Conservation (phyloP, 2,797 vertebrate genomes). For the Capromys pilorides region DNA sequence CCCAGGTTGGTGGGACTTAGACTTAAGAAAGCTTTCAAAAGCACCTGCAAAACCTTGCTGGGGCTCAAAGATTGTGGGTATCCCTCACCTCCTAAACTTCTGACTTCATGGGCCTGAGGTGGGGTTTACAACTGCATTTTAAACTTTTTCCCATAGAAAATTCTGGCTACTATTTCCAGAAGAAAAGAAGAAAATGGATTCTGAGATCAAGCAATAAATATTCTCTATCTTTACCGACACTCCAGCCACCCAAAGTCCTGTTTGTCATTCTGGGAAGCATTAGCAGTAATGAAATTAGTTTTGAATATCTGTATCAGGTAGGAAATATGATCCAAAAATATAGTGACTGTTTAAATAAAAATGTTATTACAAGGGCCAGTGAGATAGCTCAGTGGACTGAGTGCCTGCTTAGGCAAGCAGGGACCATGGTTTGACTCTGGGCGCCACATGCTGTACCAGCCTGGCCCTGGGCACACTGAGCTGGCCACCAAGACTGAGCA, state of each 20-base stretch:
- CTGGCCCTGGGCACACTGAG: no score
- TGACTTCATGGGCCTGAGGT: background rate
- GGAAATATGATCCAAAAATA: background rate
- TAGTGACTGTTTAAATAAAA: background rate
- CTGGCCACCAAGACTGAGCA: no score
- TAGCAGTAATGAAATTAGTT: background rate
- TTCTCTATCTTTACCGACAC: background rate
- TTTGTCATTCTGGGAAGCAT: background rate
- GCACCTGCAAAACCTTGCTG: background rate
- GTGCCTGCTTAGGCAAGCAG: no score
- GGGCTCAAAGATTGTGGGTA: background rate
- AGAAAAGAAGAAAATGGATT: background rate
- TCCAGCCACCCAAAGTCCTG: no score
- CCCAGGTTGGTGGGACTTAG: background rate
- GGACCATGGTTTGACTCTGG: no score
- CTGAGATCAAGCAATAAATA: background rate
- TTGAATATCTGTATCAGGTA: background rate
- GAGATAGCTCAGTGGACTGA: no score
- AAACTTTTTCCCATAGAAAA: background rate
- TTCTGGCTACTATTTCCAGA: background rate
- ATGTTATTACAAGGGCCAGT: no score
- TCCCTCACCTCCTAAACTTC: background rate
- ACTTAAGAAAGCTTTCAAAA: background rate
- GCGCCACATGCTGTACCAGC: no score
- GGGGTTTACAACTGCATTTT: background rate